Conservation (phyloP, 2,113 vertebrate species). For the Heteronetta atricapilla region DNA sequence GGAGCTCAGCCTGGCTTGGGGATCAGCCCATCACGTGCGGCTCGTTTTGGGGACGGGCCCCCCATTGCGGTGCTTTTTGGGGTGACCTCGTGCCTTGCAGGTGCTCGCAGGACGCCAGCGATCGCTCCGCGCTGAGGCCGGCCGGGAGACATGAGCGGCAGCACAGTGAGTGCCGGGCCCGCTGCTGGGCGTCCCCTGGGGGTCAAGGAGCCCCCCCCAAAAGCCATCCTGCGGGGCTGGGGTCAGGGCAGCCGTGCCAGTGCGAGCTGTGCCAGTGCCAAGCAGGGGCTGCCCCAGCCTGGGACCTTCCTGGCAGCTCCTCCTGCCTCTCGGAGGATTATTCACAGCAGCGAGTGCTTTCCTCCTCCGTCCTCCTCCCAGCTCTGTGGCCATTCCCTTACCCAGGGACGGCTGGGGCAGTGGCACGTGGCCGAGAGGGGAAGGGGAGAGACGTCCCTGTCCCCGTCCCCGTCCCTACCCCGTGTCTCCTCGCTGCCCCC, state of each 20-base stretch:
- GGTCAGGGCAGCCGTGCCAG: neutral
- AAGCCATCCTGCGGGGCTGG: neutral
- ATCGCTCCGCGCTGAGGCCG: neutral
- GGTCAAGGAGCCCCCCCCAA: neutral
- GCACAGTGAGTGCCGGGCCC: slow-evolving; percentile 67
- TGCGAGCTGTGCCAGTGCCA: no score
- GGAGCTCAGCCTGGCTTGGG: fast-evolving
- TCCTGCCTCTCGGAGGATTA: no score
- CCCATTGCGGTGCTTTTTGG: fast-evolving
- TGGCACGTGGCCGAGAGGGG: neutral
- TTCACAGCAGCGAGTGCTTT: neutral
- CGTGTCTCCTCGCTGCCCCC: neutral
- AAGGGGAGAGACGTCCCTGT: neutral
- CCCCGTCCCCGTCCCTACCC: neutral
- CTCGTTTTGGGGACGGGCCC: fast-evolving
- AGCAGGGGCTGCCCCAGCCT: neutral
- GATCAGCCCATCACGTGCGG: fast-evolving
- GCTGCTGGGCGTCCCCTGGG: no score
- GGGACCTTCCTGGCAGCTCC: neutral
- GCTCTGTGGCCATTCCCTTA: neutral
- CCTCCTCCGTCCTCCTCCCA: neutral
- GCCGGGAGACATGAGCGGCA: slow-evolving; percentile 76
- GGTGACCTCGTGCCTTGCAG: neutral
- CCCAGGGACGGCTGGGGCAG: neutral
- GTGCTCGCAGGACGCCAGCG: slow-evolving; percentile 8